These are phyloP conservation scores for Acipenser ruthenus DNA, from an alignment of 2,797 vertebrate species.

Conservation along the genomic window DNA sequence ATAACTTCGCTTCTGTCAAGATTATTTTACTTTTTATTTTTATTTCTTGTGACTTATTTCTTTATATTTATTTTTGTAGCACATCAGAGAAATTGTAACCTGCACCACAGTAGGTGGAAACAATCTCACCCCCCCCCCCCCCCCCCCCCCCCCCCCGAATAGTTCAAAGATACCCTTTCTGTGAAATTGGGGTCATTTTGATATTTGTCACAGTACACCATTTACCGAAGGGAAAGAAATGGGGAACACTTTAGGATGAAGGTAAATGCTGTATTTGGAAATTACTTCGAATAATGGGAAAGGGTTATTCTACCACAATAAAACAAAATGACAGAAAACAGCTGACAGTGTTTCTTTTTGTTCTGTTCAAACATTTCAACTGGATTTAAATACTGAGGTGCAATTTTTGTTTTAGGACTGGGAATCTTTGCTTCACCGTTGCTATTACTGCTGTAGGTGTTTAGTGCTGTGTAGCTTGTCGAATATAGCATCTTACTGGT, in stretches of 20 bases:
- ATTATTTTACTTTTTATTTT: too few species aligned
- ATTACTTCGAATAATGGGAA: conserved; percentile 34
- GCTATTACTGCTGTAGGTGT: conserved; percentile 31
- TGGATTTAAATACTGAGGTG: conserved; percentile 18
- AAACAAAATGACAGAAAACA: conserved; percentile 1
- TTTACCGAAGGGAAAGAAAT: conserved; percentile 6
- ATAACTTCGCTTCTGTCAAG: too few species aligned
- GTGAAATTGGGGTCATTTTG: conserved; percentile 20
- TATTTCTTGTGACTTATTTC: too few species aligned
- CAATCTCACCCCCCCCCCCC: conserved; percentile 26
- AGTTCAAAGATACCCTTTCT: conserved; percentile 22
- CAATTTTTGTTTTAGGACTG: conserved; percentile 16
- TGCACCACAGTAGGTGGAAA: conserved; percentile 17
- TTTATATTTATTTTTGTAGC: conserved; percentile 23
- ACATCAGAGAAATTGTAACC: conserved; percentile 22
- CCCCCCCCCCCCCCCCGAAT: too few species aligned
- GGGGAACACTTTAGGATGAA: conserved; percentile 21
- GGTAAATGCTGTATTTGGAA: conserved; percentile 28
- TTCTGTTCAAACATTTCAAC: conserved; percentile 29
- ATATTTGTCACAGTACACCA: not conserved
- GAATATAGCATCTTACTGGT: conserved; percentile 62
- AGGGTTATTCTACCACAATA: conserved; percentile 1
- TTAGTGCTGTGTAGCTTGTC: conserved; percentile 57
- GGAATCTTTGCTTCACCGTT: conserved; percentile 16
- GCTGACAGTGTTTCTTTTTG: not conserved